Evolutionary conservation across 2,113 vertebrate genomes (phyloP), one percentile per base, ranked within the genome.

Genomic region (Sakesphorus luctuosus): DNA sequence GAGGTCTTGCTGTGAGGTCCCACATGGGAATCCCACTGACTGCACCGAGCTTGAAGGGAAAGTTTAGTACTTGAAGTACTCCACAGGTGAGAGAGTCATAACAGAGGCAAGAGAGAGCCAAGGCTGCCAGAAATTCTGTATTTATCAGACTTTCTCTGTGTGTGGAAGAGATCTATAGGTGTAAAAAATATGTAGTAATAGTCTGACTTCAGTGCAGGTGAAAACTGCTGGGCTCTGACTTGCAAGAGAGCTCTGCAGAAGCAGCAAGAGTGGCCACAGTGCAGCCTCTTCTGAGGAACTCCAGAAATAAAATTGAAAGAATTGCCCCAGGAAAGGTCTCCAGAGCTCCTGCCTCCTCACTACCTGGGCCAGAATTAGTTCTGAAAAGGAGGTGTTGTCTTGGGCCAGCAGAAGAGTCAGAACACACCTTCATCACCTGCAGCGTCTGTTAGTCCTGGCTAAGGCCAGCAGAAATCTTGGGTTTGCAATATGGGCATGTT

Each of bases 261-360:
- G 14, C 67, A 82, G 61, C 28, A 23, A 44, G 24, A 33, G 31
- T 2, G 2, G 65, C 58, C 9, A 0, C 0, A 0, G 25, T 17
- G 28, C 75, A n/a, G 65, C 24, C 18, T 59, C 40, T 62, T 40
- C 24, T 25, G 26, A 63, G 80, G 56, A 35, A 28, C 63, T 59
- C 59, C 61, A 47, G 61, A 40, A 24, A n/a, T 31, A 16, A 63
- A 77, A 63, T 0, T 1, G 35, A 29, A 44, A 87, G 47, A 43
- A 49, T 55, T 21, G 11, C 7, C 35, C 50, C 66, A 62, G 65
- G 3, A 85, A 76, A 58, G 29, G 12, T 29, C 38, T 69, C 29
- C 71, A 69, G 53, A 66, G 20, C 33, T 87, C 49, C 46, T 78
- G 18, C 23, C 31, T 61, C 49, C n/a, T 66, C 0, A 0, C 35